phyloP scores from a whole-genome alignment of 2,113 vertebrate genomes.

The Okapia johnstoni region DNA sequence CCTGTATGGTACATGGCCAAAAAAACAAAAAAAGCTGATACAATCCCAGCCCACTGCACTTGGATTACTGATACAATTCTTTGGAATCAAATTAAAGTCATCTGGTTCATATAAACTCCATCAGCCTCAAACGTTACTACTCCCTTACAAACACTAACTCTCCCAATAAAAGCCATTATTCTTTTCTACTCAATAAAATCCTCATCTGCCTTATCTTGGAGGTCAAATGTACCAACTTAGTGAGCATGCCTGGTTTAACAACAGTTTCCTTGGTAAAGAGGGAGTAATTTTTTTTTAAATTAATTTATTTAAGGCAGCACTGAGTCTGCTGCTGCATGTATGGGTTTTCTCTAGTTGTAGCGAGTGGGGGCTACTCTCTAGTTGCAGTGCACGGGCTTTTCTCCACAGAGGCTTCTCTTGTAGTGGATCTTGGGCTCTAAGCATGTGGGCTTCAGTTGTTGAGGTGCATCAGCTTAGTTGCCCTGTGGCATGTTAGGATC shows the following conservation, averaged over 20 bases:
- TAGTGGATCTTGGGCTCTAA: neutral
- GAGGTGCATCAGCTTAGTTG: neutral
- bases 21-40: neutral
- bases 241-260: neutral
- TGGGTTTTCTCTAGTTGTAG: neutral
- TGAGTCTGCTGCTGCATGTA: neutral
- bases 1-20: neutral
- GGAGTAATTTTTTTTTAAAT: neutral
- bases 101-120: neutral
- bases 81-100: conserved; percentile 17
- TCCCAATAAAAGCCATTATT: conserved; percentile 4
- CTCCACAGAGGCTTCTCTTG: neutral
- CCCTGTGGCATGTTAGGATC: neutral
- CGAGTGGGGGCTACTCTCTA: neutral
- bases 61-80: neutral
- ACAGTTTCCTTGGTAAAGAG: neutral
- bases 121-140: neutral
- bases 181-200: neutral
- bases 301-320: no score
- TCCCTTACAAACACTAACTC: neutral
- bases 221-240: neutral
- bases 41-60: neutral
- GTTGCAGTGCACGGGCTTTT: neutral
- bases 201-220: neutral
- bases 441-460: neutral